Percentiles rank a stretch among this genome's conserved stretches.
Conservation (phyloP, 2,888 invertebrate species). For the Zonitis immaculata region DNA sequence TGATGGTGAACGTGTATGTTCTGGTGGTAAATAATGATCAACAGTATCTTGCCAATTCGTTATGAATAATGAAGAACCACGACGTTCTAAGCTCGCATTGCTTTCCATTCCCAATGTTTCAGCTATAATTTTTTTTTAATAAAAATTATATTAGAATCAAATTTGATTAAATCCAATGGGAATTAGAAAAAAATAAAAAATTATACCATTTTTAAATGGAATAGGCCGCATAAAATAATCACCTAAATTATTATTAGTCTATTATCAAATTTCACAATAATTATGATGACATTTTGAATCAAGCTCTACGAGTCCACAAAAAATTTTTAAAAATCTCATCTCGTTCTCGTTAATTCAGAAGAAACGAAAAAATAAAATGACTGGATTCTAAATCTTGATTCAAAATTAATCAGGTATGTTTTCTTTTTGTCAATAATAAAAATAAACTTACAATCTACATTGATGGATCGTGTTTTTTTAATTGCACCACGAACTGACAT, state of each 20-base stretch:
- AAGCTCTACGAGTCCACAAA: too few relatives aligned
- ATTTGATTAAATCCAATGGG: too few relatives aligned
- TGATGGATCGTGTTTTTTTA: constrained; percentile 89
- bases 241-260: constrained; percentile 9
- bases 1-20: constrained; percentile 46
- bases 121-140: too few relatives aligned
- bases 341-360: too few relatives aligned
- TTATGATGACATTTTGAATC: neutral
- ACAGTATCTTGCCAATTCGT: constrained; percentile 48
- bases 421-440: too few relatives aligned
- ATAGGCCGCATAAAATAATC: constrained; percentile 26
- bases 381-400: too few relatives aligned
- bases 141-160: too few relatives aligned
- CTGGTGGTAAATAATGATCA: constrained; percentile 32
- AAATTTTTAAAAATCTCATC: too few relatives aligned
- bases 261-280: too few relatives aligned
- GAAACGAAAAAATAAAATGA: too few relatives aligned
- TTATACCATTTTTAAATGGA: constrained; percentile 15
- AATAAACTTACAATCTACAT: constrained; percentile 72
- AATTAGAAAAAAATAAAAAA: neutral
- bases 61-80: constrained; percentile 51
- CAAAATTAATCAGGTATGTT: too few relatives aligned
- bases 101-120: constrained; percentile 79
- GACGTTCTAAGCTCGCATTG: constrained; percentile 50
- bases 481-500: constrained; percentile 92